Percentiles rank a stretch among this genome's conserved stretches.
These are phyloP conservation scores for Zonotrichia leucophrys DNA, from an alignment of 2,113 vertebrate genomes.

Conservation along the genomic window DNA sequence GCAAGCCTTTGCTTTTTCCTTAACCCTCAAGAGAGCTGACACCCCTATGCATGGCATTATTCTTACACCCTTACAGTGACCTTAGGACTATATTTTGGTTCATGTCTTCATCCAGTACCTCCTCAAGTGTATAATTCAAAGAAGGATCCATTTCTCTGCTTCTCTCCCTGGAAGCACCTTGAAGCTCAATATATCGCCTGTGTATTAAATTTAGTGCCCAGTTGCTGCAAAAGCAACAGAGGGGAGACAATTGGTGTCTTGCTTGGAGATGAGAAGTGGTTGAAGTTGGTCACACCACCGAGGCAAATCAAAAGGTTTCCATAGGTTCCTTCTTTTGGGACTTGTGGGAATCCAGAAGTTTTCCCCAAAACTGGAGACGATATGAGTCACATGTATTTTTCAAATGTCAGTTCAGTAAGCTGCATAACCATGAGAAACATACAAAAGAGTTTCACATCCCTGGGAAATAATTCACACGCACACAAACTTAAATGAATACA, in stretches of 20 bases:
- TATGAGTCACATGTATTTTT: not conserved
- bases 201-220: not conserved
- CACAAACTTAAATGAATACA: not conserved
- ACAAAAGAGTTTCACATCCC: not conserved
- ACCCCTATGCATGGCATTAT: rapidly evolving
- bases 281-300: not conserved
- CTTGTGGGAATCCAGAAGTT: not conserved
- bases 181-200: not conserved
- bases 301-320: not conserved
- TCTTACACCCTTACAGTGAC: not conserved
- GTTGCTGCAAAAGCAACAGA: not conserved
- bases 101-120: not conserved
- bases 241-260: not conserved
- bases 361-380: not conserved
- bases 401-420: not conserved
- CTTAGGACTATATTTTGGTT: not conserved
- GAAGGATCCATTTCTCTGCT: not conserved
- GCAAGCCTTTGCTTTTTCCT: not conserved
- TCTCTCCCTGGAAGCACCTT: not conserved
- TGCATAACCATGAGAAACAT: not conserved
- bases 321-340: not conserved
- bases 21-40: not conserved
- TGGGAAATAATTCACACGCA: not conserved
- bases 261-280: not conserved
- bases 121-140: not conserved